phyloP scores from a whole-genome alignment of 2,888 invertebrate genomes.

The Horisme vitalbata region DNA sequence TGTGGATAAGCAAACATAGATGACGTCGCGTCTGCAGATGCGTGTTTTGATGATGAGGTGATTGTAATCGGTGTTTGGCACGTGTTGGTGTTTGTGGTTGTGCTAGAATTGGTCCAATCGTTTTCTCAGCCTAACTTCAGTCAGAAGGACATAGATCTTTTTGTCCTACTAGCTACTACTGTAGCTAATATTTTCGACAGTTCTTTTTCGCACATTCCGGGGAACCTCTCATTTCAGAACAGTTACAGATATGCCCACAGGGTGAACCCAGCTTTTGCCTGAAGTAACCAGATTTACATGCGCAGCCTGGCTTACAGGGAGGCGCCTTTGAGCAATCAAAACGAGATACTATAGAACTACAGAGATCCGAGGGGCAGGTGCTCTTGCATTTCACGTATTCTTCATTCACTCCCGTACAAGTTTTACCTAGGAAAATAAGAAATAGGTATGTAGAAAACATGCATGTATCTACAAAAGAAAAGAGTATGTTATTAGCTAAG shows the following conservation, averaged over 20 bases:
- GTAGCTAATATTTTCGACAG: not conserved
- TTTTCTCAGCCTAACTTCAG: no score
- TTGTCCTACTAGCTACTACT: no score
- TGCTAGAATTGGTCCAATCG: no score
- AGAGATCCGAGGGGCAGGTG: constrained; percentile 42
- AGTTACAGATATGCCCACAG: not conserved
- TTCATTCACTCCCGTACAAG: constrained; percentile 33
- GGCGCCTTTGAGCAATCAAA: not conserved
- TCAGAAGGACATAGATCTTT: no score
- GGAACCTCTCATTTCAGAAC: not conserved
- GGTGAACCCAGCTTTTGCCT: not conserved
- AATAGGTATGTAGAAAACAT: not conserved
- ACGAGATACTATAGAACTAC: constrained; percentile 33
- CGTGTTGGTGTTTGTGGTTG: no score
- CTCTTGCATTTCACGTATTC: constrained; percentile 34
- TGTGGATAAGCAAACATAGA: no score
- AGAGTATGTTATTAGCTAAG: no score
- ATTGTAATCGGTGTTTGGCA: no score
- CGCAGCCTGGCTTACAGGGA: constrained; percentile 33
- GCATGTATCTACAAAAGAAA: not conserved
- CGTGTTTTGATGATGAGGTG: no score
- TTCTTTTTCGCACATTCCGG: not conserved
- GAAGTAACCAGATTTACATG: constrained; percentile 36
- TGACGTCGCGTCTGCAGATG: no score
- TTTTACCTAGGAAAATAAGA: not conserved